Conservation (phyloP, 1,140 invertebrate genomes). For the Mylabris phalerata region DNA sequence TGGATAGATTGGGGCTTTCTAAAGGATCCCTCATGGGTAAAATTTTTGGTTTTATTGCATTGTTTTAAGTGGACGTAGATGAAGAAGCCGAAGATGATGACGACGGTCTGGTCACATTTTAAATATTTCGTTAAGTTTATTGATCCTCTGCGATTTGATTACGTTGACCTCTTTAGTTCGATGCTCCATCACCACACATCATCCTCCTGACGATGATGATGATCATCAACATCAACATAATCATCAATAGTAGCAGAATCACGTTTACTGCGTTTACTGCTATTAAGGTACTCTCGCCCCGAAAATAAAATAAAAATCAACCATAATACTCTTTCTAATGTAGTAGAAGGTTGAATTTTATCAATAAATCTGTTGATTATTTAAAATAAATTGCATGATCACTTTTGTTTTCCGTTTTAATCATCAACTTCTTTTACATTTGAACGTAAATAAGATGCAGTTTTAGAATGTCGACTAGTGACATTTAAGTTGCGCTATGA, state of each 20-base stretch:
- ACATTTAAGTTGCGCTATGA: slow-evolving; percentile 23
- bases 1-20: too few species aligned
- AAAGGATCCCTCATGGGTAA: too few species aligned
- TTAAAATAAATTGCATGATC: too few species aligned
- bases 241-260: neutral
- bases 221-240: neutral
- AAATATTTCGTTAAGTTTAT: slow-evolving; percentile 11
- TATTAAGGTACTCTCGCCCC: neutral
- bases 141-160: slow-evolving; percentile 18
- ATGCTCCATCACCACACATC: slow-evolving; percentile 3
- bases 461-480: slow-evolving; percentile 31
- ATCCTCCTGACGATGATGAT: neutral
- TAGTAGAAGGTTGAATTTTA: too few species aligned
- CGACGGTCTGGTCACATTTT: too few species aligned
- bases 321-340: too few species aligned
- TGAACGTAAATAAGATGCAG: neutral
- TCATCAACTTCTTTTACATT: neutral
- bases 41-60: too few species aligned
- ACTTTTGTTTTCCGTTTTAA: too few species aligned
- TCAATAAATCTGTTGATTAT: too few species aligned
- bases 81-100: too few species aligned
- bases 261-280: neutral
- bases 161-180: slow-evolving; percentile 18
- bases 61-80: too few species aligned
- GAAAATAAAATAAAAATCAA: too few species aligned